Evolutionary conservation across 2,888 invertebrate species (phyloP).

Genomic region (Spodoptera littoralis): DNA sequence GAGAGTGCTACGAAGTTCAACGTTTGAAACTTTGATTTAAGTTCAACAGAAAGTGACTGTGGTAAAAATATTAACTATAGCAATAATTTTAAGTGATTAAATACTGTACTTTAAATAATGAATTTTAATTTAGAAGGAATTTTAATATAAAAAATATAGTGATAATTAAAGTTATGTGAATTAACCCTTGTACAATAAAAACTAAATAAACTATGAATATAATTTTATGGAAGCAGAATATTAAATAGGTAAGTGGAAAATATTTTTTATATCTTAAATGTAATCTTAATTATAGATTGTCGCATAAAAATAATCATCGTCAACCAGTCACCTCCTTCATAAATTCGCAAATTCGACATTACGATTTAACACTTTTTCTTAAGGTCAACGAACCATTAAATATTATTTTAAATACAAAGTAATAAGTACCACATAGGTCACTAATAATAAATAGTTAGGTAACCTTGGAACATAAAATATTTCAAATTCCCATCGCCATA

Average conservation of each 20-base stretch:
- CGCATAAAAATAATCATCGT: no score
- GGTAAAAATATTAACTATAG: constrained; percentile 27
- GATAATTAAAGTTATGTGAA: constrained; percentile 20
- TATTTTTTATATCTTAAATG: background rate
- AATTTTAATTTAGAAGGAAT: constrained; percentile 9
- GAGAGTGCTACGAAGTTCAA: constrained; percentile 55
- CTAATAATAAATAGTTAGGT: constrained; percentile 3
- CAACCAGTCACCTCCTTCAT: no score
- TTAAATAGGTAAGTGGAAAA: constrained; percentile 50
- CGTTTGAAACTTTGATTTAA: constrained; percentile 49
- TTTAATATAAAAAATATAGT: constrained; percentile 21
- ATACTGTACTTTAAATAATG: constrained; percentile 6
- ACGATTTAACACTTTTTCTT: no score
- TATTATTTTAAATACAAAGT: no score
- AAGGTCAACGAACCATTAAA: no score
- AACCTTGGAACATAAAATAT: background rate
- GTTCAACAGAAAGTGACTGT: constrained; percentile 41
- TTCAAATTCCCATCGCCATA: background rate
- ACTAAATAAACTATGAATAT: constrained; percentile 26
- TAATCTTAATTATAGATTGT: no score
- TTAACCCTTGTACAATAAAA: background rate
- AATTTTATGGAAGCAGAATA: constrained; percentile 19
- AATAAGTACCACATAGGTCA: constrained; percentile 37
- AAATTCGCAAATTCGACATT: no score
- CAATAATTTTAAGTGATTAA: constrained; percentile 26